Evolutionary conservation across 2,113 vertebrate genomes (phyloP).

Genomic region (Gallinago undulata): DNA sequence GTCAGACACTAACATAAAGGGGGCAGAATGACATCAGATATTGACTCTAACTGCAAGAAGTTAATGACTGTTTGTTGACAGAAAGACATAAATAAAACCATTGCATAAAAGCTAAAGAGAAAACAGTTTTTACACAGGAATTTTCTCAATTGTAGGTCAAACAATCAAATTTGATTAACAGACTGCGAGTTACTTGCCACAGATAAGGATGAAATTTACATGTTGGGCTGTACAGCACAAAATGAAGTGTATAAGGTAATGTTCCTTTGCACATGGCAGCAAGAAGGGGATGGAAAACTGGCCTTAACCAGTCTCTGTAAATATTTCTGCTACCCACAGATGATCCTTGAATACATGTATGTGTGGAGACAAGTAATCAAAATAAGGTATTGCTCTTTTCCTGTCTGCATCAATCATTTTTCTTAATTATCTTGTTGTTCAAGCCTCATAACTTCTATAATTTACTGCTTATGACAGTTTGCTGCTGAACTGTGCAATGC

Average conservation of each 20-base stretch:
- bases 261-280: fast-evolving
- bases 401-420: background rate
- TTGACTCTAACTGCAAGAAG: slow-evolving; percentile 43
- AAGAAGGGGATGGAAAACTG: background rate
- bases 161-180: slow-evolving; percentile 58
- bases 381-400: background rate
- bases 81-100: slow-evolving; percentile 17
- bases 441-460: background rate
- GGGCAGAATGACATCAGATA: slow-evolving; percentile 58
- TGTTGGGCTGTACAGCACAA: background rate
- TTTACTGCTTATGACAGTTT: background rate
- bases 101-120: slow-evolving; percentile 2
- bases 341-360: background rate
- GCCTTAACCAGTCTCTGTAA: background rate
- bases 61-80: slow-evolving; percentile 65
- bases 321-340: background rate
- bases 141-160: slow-evolving; percentile 32
- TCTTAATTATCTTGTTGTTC: background rate
- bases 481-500: background rate
- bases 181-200: slow-evolving; percentile 6
- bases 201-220: slow-evolving; percentile 49
- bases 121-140: slow-evolving; percentile 58
- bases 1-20: slow-evolving; percentile 44
- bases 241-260: background rate
- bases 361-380: background rate